These are phyloP conservation scores for Tychaedon coryphoeus DNA, from an alignment of 2,113 vertebrate species.

Conservation along the genomic window DNA sequence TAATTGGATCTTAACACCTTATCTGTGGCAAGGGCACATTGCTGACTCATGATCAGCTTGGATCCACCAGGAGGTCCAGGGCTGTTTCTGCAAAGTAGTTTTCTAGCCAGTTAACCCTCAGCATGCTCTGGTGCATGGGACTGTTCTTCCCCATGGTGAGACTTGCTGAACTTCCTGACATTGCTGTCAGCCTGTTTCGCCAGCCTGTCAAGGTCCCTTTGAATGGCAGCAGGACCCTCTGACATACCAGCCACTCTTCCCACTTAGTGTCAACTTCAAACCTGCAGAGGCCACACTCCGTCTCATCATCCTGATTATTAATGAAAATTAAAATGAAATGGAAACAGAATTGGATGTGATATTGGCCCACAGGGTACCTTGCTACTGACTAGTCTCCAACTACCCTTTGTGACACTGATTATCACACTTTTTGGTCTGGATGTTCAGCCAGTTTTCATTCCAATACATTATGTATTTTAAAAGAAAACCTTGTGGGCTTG, in stretches of 20 bases:
- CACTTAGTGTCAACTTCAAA: background rate
- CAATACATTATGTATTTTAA: background rate
- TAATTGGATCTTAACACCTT: background rate
- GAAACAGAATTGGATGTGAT: background rate
- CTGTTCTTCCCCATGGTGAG: background rate
- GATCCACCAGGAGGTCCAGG: background rate
- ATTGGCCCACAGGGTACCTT: background rate
- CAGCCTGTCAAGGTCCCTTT: background rate
- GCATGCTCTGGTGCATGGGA: background rate
- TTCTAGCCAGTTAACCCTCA: background rate
- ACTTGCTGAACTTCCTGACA: background rate
- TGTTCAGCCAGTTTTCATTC: background rate
- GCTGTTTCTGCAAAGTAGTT: background rate
- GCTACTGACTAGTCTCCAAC: background rate
- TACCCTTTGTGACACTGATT: background rate
- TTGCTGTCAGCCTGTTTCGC: background rate
- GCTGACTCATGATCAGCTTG: background rate
- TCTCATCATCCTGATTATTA: background rate
- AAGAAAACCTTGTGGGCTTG: background rate
- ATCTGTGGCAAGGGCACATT: background rate
- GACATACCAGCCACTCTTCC: background rate
- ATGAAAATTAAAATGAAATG: background rate
- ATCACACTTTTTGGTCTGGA: rapidly evolving
- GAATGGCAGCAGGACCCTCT: background rate
- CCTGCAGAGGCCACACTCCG: background rate